A percentile compares a stretch with the other conserved stretches of the same genome.
These are phyloP conservation scores for Psittacula cyanocephala DNA, from an alignment of 2,113 vertebrate genomes.

Conservation along the genomic window DNA sequence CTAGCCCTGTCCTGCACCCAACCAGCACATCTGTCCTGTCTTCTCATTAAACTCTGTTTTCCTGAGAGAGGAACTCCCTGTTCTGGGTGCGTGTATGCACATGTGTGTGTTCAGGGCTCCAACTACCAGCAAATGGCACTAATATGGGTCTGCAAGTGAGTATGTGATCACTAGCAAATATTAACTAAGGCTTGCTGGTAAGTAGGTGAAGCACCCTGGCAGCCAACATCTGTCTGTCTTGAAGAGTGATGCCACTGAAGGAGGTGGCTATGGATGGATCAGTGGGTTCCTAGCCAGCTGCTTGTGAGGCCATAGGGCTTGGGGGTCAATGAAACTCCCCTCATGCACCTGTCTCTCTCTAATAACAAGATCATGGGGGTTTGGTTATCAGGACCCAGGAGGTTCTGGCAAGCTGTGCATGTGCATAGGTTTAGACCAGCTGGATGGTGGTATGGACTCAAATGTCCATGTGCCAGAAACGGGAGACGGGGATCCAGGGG, in stretches of 20 bases:
- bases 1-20: background rate
- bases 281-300: background rate
- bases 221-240: background rate
- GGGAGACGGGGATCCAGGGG: fast-evolving
- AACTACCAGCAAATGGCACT: background rate
- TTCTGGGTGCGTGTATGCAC: fast-evolving
- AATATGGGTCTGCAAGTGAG: background rate
- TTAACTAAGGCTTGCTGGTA: background rate
- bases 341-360: background rate
- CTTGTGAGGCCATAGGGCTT: background rate
- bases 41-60: background rate
- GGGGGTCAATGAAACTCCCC: fast-evolving
- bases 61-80: background rate
- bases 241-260: background rate
- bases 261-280: background rate
- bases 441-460: fast-evolving
- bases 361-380: background rate
- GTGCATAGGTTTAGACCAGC: background rate
- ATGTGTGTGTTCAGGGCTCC: background rate
- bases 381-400: background rate
- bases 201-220: background rate
- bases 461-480: background rate
- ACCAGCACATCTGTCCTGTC: background rate
- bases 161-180: background rate
- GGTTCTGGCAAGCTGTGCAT: background rate